Evolutionary conservation across 2,113 vertebrate genomes (phyloP).

Genomic region (Poecile atricapillus): DNA sequence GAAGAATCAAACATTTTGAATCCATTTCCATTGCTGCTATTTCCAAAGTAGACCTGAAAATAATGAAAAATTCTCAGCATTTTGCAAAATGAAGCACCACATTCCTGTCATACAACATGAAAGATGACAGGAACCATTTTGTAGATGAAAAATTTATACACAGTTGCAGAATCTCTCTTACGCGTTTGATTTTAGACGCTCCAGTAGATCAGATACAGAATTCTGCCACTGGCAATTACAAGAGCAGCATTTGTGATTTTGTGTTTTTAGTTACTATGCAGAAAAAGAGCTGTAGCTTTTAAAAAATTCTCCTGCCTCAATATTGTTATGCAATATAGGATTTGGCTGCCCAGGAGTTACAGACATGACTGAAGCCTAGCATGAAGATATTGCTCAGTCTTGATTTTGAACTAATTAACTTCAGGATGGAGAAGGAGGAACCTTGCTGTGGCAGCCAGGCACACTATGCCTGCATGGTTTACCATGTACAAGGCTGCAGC

Average conservation of each 20-base stretch:
- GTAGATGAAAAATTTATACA: neutral
- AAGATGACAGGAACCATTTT: neutral
- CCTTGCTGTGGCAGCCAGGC: neutral
- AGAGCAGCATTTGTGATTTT: neutral
- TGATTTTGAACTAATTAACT: neutral
- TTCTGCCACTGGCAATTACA: neutral
- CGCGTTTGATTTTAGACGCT: neutral
- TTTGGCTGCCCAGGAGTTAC: neutral
- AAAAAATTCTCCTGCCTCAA: neutral
- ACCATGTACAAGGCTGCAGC: neutral
- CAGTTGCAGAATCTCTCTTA: neutral
- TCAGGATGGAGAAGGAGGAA: neutral
- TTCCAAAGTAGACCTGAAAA: conserved; percentile 81
- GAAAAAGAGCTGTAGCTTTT: neutral
- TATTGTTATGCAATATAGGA: neutral
- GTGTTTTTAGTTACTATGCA: neutral
- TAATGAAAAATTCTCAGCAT: neutral
- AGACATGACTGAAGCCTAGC: neutral
- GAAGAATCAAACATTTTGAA: conserved; percentile 94
- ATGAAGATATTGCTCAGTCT: neutral
- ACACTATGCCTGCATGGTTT: neutral
- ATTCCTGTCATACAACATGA: neutral
- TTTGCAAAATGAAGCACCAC: neutral
- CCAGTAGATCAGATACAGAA: neutral
- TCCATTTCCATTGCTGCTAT: conserved; percentile 55